phyloP scores from a whole-genome alignment of 2,888 invertebrate genomes.

The Rotaria magnacalcarata region DNA sequence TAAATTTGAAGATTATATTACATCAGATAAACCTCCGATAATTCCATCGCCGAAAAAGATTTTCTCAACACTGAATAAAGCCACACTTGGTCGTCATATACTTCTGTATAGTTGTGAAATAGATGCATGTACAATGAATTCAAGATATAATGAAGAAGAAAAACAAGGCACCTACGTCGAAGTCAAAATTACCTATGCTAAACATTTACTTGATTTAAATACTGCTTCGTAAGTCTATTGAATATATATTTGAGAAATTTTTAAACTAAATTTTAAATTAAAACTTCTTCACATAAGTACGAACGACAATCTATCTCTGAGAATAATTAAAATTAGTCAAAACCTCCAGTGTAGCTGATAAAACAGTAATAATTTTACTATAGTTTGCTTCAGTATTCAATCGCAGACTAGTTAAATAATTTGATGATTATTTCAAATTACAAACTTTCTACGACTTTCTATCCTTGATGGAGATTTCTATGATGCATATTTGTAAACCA shows the following conservation, averaged over 20 bases:
- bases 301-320: too few relatives aligned
- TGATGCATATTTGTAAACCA: too few relatives aligned
- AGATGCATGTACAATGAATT: constrained; percentile 20
- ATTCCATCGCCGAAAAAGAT: constrained; percentile 23
- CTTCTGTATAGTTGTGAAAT: constrained; percentile 16
- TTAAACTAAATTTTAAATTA: too few relatives aligned
- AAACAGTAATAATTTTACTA: too few relatives aligned
- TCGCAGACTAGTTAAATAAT: too few relatives aligned
- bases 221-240: background rate
- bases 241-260: background rate
- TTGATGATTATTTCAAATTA: too few relatives aligned
- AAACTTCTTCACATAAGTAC: too few relatives aligned
- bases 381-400: too few relatives aligned
- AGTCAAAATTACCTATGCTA: background rate
- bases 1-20: constrained; percentile 34
- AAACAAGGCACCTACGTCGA: constrained; percentile 12
- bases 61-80: constrained; percentile 7
- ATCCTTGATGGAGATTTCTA: too few relatives aligned
- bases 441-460: too few relatives aligned
- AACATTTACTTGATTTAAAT: constrained; percentile 34
- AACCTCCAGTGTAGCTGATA: too few relatives aligned
- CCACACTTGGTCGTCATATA: constrained; percentile 16
- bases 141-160: background rate
- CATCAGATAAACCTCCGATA: background rate
- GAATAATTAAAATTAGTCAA: too few relatives aligned